These are phyloP conservation scores for Epinephelus cyanopodus DNA, from an alignment of 2,113 vertebrate genomes.

Conservation along the genomic window DNA sequence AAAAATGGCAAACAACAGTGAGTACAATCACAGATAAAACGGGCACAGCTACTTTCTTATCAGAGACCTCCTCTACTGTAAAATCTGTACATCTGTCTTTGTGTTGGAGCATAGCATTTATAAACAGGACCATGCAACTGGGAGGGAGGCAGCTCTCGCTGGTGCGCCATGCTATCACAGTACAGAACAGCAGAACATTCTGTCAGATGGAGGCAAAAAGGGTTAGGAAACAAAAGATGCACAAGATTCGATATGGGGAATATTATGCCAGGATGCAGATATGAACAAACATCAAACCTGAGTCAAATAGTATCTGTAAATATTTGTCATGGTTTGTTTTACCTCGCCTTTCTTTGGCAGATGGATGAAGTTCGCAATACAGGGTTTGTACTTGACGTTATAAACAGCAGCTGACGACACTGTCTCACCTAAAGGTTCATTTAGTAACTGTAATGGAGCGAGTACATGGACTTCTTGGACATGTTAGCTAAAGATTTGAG, in stretches of 20 bases:
- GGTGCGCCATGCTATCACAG: conserved; percentile 77
- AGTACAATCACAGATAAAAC: background rate
- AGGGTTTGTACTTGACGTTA: background rate
- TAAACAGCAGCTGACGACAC: background rate
- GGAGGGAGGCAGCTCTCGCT: conserved; percentile 52
- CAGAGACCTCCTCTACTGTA: conserved; percentile 19
- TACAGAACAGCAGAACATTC: conserved; percentile 61
- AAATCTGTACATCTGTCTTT: conserved; percentile 41
- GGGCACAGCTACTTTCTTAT: background rate
- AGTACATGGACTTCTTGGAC: background rate
- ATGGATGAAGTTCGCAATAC: background rate
- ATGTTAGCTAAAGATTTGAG: background rate
- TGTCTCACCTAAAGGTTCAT: background rate
- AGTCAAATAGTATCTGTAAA: conserved; percentile 60
- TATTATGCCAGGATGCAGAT: conserved; percentile 65
- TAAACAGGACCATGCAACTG: conserved; percentile 76
- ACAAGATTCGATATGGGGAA: conserved; percentile 54
- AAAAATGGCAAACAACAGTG: conserved; percentile 20
- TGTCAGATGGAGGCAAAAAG: conserved; percentile 72
- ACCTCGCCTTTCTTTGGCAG: background rate
- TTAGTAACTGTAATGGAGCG: background rate
- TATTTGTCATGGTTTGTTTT: background rate
- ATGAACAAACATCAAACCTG: conserved; percentile 47
- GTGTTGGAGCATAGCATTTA: conserved; percentile 62
- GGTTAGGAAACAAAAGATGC: conserved; percentile 68